Base-by-base conservation (phyloP, 2,797 vertebrate genomes). In the Macropus fuliginosus region DNA sequence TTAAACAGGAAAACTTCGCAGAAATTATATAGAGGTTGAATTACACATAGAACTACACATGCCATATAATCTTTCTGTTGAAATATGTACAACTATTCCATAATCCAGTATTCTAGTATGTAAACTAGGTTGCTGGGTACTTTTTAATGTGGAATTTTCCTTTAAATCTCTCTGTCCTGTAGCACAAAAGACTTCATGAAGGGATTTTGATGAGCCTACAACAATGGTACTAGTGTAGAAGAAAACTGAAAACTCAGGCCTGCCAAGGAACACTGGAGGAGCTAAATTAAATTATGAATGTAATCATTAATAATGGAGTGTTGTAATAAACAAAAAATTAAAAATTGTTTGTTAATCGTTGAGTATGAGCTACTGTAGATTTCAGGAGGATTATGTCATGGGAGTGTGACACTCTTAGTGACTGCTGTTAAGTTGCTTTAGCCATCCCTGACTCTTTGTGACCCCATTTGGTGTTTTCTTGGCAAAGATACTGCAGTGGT, bases 291-390 rank as follows among this genome's bases (percentile, higher is more conserved):
- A 81, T 46, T 81, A 27, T 56, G 2, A 89, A 16, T 93, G 12
- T 89, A 92, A 93, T 90, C 18, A 31, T 55, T 62, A 31, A 16
- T 16, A 46, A 55, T 27, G 56, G 28, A 28, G 24, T 56, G 21
- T 24, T 54, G 92, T 89, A 52, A 87, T 93, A 94, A 56, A 24
- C 5, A 40, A 29, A 46, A 95, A 96, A 95, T 96, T 74, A 95
- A 95, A 81, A 21, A 59, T 90, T 90, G 92, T 50, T 55, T 55
- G 18, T 31, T 28, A 57, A 93, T 55, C 27, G 90, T 57, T 92
- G 14, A 74, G 27, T 95, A 27, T 89, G 54, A 96, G 40, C 50
- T 52, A 12, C 46, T 91, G 54, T 50, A 18, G 74, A 34, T 93
- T 94, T 95, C 46, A 91, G 3, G 66, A 40, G 93, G 74, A 46